Evolutionary conservation across 2,797 vertebrate species (phyloP).

Genomic region (Acipenser oxyrinchus): DNA sequence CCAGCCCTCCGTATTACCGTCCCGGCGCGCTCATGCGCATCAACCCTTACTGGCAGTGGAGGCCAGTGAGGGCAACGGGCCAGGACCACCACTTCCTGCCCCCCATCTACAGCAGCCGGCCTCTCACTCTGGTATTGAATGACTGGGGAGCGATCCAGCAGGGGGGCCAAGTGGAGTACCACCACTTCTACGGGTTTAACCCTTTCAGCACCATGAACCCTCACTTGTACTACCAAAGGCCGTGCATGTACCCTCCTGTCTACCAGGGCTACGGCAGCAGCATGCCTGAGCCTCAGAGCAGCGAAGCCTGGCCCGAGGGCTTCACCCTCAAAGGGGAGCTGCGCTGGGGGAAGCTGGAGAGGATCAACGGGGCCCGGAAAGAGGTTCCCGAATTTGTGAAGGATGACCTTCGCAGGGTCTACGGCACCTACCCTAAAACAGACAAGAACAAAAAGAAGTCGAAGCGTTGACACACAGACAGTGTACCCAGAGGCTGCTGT

Average conservation of each 20-base stretch:
- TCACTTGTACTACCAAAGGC: constrained; percentile 27
- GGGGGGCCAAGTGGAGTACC: constrained; percentile 36
- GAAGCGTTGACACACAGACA: constrained; percentile 3
- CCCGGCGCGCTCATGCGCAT: constrained; percentile 24
- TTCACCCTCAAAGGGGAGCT: constrained; percentile 53
- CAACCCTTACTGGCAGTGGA: constrained; percentile 6
- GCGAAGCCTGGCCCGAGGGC: constrained; percentile 50
- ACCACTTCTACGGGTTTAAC: constrained; percentile 41
- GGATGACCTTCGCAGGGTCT: constrained; percentile 52
- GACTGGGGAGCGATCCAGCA: constrained; percentile 28
- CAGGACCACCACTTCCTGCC: constrained; percentile 34
- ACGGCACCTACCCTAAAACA: constrained; percentile 61
- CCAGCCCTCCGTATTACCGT: constrained; percentile 25
- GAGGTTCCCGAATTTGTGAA: constrained; percentile 52
- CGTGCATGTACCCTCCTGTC: constrained; percentile 21
- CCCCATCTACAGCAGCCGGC: constrained; percentile 40
- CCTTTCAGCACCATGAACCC: constrained; percentile 27
- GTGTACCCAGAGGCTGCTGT: too few species aligned
- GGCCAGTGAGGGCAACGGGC: constrained; percentile 11
- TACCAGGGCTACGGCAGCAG: constrained; percentile 13
- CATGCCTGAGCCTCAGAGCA: not conserved
- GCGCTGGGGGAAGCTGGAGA: constrained; percentile 51
- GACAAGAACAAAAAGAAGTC: constrained; percentile 40
- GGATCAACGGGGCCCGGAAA: constrained; percentile 41
- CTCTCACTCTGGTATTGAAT: constrained; percentile 22